Conservation (phyloP, 2,888 invertebrate species). For the Blastobasis adustella region DNA sequence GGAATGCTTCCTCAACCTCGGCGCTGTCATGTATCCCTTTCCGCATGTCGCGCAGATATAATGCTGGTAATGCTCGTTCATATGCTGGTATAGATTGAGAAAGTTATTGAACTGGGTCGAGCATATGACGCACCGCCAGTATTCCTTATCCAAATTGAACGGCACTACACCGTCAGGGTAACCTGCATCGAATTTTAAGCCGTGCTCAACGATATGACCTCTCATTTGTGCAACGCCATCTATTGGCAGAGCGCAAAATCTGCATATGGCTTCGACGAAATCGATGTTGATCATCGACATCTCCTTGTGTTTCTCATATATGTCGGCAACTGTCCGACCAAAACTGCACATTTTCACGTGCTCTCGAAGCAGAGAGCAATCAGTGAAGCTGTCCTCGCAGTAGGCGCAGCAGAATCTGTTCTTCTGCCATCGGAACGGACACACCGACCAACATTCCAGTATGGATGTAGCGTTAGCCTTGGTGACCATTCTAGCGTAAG, state of each 20-base stretch:
- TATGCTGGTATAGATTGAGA: slow-evolving; percentile 60
- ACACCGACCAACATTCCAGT: slow-evolving; percentile 52
- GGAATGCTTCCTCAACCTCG: slow-evolving; percentile 55
- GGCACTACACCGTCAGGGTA: slow-evolving; percentile 60
- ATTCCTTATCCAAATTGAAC: slow-evolving; percentile 50
- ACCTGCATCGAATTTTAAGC: slow-evolving; percentile 36
- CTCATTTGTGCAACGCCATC: slow-evolving; percentile 39
- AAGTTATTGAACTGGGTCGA: slow-evolving; percentile 53
- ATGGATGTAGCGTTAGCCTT: slow-evolving; percentile 57
- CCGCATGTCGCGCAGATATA: slow-evolving; percentile 63
- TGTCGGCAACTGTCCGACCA: slow-evolving; percentile 45
- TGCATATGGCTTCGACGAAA: slow-evolving; percentile 43
- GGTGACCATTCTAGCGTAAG: slow-evolving; percentile 51
- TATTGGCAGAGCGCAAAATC: slow-evolving; percentile 38
- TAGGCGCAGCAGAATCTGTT: slow-evolving; percentile 61
- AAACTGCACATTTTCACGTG: slow-evolving; percentile 45
- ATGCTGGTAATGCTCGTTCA: slow-evolving; percentile 62
- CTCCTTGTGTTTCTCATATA: slow-evolving; percentile 61
- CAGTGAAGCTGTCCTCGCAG: slow-evolving; percentile 54
- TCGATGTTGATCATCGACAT: slow-evolving; percentile 62
- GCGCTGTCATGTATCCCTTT: slow-evolving; percentile 62
- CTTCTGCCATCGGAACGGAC: slow-evolving; percentile 59
- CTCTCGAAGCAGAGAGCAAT: slow-evolving; percentile 39
- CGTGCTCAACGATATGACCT: slow-evolving; percentile 46
- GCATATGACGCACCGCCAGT: slow-evolving; percentile 56